Conservation (phyloP, 2,113 vertebrate genomes). For the Epinephelus moara region DNA sequence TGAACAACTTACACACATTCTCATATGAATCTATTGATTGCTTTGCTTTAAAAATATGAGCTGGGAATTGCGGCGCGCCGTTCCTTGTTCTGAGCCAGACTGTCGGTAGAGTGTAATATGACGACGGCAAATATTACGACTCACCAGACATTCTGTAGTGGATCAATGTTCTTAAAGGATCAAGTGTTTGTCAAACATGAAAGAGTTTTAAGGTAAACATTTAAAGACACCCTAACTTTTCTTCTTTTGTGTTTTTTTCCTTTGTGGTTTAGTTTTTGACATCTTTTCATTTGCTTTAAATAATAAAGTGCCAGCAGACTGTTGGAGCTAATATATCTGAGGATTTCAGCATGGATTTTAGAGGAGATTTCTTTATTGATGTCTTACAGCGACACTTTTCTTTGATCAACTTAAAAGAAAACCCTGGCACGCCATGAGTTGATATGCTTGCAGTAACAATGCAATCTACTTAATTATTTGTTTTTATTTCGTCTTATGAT, state of each 20-base stretch:
- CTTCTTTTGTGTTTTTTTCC: constrained; percentile 26
- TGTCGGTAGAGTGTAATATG: constrained; percentile 47
- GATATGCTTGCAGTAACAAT: background rate
- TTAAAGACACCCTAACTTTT: constrained; percentile 22
- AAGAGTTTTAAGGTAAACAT: constrained; percentile 27
- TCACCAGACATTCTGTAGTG: constrained; percentile 41
- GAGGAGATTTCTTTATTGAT: constrained; percentile 28
- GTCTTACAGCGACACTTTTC: constrained; percentile 28
- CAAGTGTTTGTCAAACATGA: constrained; percentile 55
- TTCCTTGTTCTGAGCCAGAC: constrained; percentile 55
- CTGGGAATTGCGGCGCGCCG: constrained; percentile 52
- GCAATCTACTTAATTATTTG: background rate
- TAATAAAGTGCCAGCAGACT: constrained; percentile 27
- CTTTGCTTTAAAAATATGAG: constrained; percentile 72
- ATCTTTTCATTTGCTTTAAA: constrained; percentile 33
- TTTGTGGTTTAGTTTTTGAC: constrained; percentile 29
- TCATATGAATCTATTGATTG: constrained; percentile 67
- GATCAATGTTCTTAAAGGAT: constrained; percentile 69
- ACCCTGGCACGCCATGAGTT: background rate
- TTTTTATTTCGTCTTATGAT: constrained; percentile 39
- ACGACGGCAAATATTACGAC: constrained; percentile 50
- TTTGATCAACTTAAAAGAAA: constrained; percentile 60
- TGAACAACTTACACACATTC: constrained; percentile 39
- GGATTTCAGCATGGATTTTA: constrained; percentile 18
- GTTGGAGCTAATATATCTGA: constrained; percentile 3